Percentiles rank a stretch among this genome's conserved stretches.
Conservation (phyloP, 2,797 vertebrate genomes). For the Hyperoplus immaculatus region DNA sequence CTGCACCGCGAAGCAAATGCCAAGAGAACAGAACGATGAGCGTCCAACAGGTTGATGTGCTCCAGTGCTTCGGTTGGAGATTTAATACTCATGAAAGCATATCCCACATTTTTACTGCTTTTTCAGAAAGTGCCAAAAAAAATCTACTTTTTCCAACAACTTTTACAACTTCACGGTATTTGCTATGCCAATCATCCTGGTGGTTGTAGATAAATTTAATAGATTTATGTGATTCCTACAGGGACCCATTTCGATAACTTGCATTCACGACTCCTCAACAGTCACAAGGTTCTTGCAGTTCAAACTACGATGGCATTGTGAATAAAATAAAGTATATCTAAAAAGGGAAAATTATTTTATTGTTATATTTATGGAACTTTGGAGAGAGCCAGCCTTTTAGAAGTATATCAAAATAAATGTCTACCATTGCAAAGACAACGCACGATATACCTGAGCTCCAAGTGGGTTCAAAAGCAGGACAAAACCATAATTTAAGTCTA, state of each 20-base stretch:
- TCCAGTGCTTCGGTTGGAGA: conserved; percentile 41
- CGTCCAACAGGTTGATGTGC: conserved; percentile 44
- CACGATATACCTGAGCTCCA: conserved; percentile 45
- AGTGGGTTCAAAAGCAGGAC: conserved; percentile 72
- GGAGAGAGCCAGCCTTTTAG: conserved; percentile 48
- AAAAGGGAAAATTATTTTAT: conserved; percentile 44
- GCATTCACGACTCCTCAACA: conserved; percentile 15
- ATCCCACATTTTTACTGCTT: conserved; percentile 58
- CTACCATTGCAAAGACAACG: conserved; percentile 42
- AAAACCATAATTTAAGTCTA: conserved; percentile 65
- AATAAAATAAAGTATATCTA: conserved; percentile 12
- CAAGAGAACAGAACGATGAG: conserved; percentile 53
- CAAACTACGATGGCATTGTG: conserved; percentile 27
- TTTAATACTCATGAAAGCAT: conserved; percentile 48
- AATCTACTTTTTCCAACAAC: conserved; percentile 1
- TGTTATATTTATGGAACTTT: conserved; percentile 53
- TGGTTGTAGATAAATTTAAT: conserved; percentile 34
- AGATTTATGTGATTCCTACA: conserved; percentile 19
- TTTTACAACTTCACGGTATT: conserved; percentile 28
- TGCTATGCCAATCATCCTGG: conserved; percentile 8
- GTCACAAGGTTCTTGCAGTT: conserved; percentile 36
- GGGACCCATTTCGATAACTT: conserved; percentile 16
- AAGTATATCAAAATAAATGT: conserved; percentile 66
- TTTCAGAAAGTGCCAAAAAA: conserved; percentile 39
- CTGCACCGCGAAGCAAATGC: conserved; percentile 38